phyloP scores from a whole-genome alignment of 2,797 vertebrate species.

The Distichodus sexfasciatus region DNA sequence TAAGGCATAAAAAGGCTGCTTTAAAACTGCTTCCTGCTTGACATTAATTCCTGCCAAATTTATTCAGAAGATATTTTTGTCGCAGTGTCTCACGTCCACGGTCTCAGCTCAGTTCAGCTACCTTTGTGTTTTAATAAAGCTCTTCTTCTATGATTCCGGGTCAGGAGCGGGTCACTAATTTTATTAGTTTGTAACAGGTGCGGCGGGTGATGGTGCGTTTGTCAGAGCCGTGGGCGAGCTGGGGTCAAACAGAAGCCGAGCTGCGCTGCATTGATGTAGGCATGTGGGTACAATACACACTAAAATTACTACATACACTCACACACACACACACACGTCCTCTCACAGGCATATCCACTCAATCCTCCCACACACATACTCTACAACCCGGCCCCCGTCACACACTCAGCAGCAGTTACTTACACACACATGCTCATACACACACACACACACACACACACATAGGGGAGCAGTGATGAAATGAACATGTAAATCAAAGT shows the following conservation, averaged over 20 bases:
- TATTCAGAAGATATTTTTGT: no score
- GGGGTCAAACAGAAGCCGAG: neutral
- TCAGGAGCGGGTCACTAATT: neutral
- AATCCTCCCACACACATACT: slow-evolving; percentile 67
- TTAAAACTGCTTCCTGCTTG: no score
- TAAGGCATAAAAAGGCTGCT: no score
- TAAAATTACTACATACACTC: slow-evolving; percentile 22
- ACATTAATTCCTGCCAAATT: no score
- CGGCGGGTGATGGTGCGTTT: neutral
- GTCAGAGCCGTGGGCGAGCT: slow-evolving; percentile 1
- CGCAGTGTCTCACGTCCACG: no score
- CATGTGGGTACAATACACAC: neutral
- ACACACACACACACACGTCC: slow-evolving; percentile 50
- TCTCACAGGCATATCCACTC: slow-evolving; percentile 69
- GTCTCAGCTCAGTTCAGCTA: neutral
- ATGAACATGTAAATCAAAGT: slow-evolving; percentile 1
- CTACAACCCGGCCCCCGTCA: slow-evolving; percentile 42
- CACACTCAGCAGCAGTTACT: slow-evolving; percentile 29
- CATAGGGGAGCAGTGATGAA: neutral
- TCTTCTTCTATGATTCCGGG: neutral
- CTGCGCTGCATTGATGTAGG: neutral
- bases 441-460: slow-evolving; percentile 24
- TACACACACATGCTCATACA: slow-evolving; percentile 41
- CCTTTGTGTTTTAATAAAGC: neutral
- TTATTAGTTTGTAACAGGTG: neutral